Conservation (phyloP, 2,888 invertebrate genomes). For the Aproaerema taeniolella region DNA sequence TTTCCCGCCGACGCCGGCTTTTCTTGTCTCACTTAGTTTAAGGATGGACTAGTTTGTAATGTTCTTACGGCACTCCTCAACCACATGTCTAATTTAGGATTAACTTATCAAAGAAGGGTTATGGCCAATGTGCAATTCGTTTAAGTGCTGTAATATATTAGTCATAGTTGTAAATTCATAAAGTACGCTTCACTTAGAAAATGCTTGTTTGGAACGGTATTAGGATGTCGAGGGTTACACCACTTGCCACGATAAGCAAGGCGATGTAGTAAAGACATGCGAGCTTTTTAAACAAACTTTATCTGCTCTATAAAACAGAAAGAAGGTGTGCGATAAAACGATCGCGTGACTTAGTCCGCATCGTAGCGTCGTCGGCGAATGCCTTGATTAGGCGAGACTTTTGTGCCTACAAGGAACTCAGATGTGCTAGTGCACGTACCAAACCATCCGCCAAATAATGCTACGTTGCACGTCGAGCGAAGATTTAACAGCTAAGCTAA, state of each 20-base stretch:
- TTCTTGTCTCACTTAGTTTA: slow-evolving; percentile 29
- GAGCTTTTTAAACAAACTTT: slow-evolving; percentile 70
- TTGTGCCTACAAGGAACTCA: slow-evolving; percentile 29
- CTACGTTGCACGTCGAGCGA: background rate
- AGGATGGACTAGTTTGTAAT: too few relatives aligned
- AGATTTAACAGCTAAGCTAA: slow-evolving; percentile 7
- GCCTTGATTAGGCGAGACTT: slow-evolving; percentile 60
- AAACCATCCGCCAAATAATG: slow-evolving; percentile 6
- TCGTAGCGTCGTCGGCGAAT: slow-evolving; percentile 52
- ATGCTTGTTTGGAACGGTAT: slow-evolving; percentile 36
- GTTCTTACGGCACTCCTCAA: too few relatives aligned
- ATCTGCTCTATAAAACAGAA: slow-evolving; percentile 67
- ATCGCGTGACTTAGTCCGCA: slow-evolving; percentile 68
- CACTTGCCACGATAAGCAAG: slow-evolving; percentile 64
- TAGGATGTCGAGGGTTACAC: slow-evolving; percentile 56
- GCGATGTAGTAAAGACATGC: slow-evolving; percentile 67
- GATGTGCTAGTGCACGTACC: slow-evolving; percentile 15
- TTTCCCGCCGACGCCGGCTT: slow-evolving; percentile 31
- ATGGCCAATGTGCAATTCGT: slow-evolving; percentile 11
- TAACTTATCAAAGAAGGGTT: slow-evolving; percentile 8
- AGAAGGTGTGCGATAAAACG: slow-evolving; percentile 72
- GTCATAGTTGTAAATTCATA: slow-evolving; percentile 15
- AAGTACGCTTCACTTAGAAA: slow-evolving; percentile 23
- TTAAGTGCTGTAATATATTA: slow-evolving; percentile 13
- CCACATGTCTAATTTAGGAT: slow-evolving; percentile 1